These are phyloP conservation scores for Gorsachius goisagi DNA, from an alignment of 2,113 vertebrate species.

Conservation along the genomic window DNA sequence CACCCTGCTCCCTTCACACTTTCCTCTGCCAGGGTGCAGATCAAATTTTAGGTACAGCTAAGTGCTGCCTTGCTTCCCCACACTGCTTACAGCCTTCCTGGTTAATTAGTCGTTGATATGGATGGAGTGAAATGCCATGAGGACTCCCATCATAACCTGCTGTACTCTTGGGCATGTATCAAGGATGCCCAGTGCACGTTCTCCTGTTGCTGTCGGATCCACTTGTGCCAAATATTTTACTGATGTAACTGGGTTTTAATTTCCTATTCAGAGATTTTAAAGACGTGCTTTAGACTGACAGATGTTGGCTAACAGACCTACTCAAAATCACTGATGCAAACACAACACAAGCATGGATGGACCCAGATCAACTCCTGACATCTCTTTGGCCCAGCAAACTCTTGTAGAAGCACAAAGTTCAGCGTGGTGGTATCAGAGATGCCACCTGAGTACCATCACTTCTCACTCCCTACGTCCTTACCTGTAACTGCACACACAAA, in stretches of 20 bases:
- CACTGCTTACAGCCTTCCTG: background rate
- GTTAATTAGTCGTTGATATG: background rate
- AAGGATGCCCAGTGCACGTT: background rate
- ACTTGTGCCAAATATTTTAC: background rate
- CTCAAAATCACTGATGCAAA: background rate
- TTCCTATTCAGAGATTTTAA: background rate
- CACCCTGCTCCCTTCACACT: background rate
- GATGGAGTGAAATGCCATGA: background rate
- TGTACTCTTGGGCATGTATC: background rate
- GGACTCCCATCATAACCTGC: background rate
- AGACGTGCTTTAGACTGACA: background rate
- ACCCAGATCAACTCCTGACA: background rate
- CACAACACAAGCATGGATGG: background rate
- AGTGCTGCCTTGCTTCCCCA: background rate
- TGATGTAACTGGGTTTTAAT: background rate
- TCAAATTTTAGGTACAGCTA: background rate
- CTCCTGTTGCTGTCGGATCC: background rate
- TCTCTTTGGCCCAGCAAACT: background rate
- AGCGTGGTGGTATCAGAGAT: background rate
- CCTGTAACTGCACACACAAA: slow-evolving; percentile 87
- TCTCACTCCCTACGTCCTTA: background rate
- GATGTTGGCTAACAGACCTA: background rate
- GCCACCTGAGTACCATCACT: background rate
- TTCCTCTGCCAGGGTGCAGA: background rate
- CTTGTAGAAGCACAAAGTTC: background rate